Base-by-base conservation (phyloP, 2,888 invertebrate species). In the Abscondita cerata region DNA sequence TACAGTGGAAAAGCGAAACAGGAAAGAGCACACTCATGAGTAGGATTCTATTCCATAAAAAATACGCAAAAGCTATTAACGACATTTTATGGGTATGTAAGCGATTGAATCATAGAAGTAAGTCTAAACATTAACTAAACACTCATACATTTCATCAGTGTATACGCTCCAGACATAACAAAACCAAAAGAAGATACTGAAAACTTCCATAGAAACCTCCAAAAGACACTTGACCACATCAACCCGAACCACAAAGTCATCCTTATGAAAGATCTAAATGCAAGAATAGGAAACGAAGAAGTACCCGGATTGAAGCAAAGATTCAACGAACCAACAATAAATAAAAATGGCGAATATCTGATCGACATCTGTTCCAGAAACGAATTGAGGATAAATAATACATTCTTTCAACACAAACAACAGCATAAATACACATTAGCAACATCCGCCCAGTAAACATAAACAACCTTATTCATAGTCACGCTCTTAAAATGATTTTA, bases 31-130 rank as follows among this genome's bases (percentile, higher is more conserved):
- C n/a, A 55, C 52, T 59, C 52, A 31, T 54, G 52, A 9, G 56
- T 59, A 20, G 55, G 13, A 18, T 63, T 33, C 33, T 59, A 19
- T 19, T 59, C 19, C 48, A 59, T n/a, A 16, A 47, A 55, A 54
- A 47, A 33, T 59, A 47, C 47, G 47, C 54, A 31, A 48, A 25
- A 19, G 25, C 33, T 31, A 48, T 48, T 25, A 31, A 5, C 13
- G 31, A 31, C 48, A 48, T 48, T 2, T 12, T 6, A 48, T n/a
- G n/a, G n/a, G n/a, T 48, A 48, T 48, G 15, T 15, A 48, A 48
- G 33, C 33, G 31, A 48, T 12, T 4, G n/a, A n/a, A n/a, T n/a
- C n/a, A n/a, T n/a, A n/a, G n/a, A n/a, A n/a, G n/a, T n/a, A n/a
- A n/a, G n/a, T 13, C 31, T 48, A 2, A 48, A 48, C 8, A 3